Percentiles rank a stretch among this genome's conserved stretches.
Evolutionary conservation across 2,888 invertebrate species (phyloP).

Genomic region (Nasonia oneida): DNA sequence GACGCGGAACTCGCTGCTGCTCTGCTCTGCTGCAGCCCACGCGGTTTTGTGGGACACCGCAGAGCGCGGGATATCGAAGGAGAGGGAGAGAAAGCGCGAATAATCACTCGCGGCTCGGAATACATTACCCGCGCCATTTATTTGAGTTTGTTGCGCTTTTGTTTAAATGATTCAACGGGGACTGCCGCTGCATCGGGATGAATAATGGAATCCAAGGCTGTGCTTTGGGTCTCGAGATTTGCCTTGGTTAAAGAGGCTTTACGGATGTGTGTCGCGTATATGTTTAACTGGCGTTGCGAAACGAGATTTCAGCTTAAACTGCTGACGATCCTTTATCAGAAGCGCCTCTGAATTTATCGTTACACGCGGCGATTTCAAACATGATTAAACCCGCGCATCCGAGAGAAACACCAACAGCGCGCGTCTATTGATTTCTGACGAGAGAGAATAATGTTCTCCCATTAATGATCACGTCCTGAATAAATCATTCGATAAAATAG

Average conservation of each 20-base stretch:
- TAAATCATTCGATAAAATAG: no score
- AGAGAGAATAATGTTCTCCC: slow-evolving; percentile 71
- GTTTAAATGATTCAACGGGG: slow-evolving; percentile 73
- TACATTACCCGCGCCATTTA: slow-evolving; percentile 76
- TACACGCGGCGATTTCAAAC: slow-evolving; percentile 44
- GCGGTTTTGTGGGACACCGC: slow-evolving; percentile 74
- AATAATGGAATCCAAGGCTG: slow-evolving; percentile 15
- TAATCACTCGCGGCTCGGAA: slow-evolving; percentile 77
- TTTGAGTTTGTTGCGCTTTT: slow-evolving; percentile 75
- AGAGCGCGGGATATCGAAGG: slow-evolving; percentile 62
- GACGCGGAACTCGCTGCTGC: slow-evolving; percentile 49
- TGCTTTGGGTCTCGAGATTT: not conserved
- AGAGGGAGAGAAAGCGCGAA: slow-evolving; percentile 73
- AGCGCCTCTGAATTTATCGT: slow-evolving; percentile 32
- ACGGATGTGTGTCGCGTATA: not conserved
- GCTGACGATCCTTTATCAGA: not conserved
- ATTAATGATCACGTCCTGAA: slow-evolving; percentile 76
- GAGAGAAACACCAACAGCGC: not conserved
- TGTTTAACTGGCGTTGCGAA: not conserved
- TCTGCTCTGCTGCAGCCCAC: slow-evolving; percentile 48
- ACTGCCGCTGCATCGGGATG: not conserved
- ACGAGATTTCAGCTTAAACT: not conserved
- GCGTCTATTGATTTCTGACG: no score
- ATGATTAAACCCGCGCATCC: slow-evolving; percentile 48
- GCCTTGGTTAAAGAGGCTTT: not conserved